Conservation (phyloP, 2,888 invertebrate genomes). For the Elegia similella region DNA sequence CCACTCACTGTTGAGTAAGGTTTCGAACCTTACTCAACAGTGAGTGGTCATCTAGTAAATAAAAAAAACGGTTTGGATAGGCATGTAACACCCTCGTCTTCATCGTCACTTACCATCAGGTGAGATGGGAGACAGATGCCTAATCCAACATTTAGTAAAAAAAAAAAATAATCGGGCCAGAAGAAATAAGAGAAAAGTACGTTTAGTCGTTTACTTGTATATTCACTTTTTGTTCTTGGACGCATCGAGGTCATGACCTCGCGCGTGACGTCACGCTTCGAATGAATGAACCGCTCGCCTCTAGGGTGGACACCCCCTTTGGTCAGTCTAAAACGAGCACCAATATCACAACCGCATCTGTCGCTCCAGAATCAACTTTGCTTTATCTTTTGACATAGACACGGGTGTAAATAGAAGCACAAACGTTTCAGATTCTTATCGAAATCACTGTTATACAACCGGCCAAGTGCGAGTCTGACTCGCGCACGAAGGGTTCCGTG, state of each 20-base stretch:
- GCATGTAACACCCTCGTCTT: too few species aligned
- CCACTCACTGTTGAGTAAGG: too few species aligned
- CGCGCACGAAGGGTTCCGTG: too few species aligned
- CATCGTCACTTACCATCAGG: too few species aligned
- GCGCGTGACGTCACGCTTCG: slow-evolving; percentile 67
- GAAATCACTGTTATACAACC: too few species aligned
- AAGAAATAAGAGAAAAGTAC: neutral
- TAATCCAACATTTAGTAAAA: too few species aligned
- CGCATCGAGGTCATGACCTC: slow-evolving; percentile 68
- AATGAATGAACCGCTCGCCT: slow-evolving; percentile 68
- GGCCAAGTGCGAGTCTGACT: too few species aligned
- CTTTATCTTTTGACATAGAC: slow-evolving; percentile 17
- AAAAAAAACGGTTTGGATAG: too few species aligned
- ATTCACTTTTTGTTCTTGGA: slow-evolving; percentile 42
- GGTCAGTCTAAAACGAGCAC: slow-evolving; percentile 54
- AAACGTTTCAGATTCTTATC: neutral
- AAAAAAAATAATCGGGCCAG: too few species aligned
- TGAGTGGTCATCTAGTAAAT: too few species aligned
- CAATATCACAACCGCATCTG: slow-evolving; percentile 62
- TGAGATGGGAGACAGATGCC: too few species aligned
- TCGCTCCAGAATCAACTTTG: slow-evolving; percentile 35
- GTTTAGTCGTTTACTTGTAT: neutral
- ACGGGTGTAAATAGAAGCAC: neutral
- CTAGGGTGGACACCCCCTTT: slow-evolving; percentile 32
- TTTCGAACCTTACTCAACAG: too few species aligned